These are phyloP conservation scores for Hirtodrosophila duncani DNA, from an alignment of 2,888 invertebrate species.

Conservation along the genomic window DNA sequence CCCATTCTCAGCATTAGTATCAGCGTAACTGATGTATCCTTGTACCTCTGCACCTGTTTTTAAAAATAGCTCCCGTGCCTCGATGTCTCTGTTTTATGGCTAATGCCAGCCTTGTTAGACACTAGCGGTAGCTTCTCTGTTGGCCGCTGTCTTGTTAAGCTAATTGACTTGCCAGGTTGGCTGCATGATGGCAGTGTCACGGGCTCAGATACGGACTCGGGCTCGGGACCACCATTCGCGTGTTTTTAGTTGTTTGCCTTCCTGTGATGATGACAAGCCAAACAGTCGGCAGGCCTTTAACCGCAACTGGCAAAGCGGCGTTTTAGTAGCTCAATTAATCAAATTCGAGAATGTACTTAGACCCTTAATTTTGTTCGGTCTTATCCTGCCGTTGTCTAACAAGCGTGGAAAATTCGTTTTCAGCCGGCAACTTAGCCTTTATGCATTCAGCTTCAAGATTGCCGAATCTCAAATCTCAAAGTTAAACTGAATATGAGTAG, in stretches of 20 bases:
- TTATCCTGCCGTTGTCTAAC: no score
- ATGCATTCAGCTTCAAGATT: no score
- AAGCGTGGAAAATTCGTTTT: no score
- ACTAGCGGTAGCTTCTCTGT: slow-evolving; percentile 44
- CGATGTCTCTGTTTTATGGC: not conserved
- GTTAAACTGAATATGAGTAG: no score
- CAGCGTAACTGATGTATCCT: slow-evolving; percentile 1
- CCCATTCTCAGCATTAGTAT: slow-evolving; percentile 13
- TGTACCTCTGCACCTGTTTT: not conserved
- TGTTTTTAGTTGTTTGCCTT: slow-evolving; percentile 50
- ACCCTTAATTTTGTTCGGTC: slow-evolving; percentile 38
- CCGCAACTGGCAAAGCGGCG: slow-evolving; percentile 37
- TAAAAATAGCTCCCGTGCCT: not conserved
- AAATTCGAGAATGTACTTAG: slow-evolving; percentile 18
- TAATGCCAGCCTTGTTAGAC: not conserved
- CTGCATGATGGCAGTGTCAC: slow-evolving; percentile 11
- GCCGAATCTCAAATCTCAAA: no score
- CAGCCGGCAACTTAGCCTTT: no score
- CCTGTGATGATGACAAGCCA: slow-evolving; percentile 41
- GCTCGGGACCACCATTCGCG: slow-evolving; percentile 60
- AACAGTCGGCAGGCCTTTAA: slow-evolving; percentile 12
- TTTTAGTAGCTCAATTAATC: slow-evolving; percentile 66
- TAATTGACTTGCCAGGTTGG: slow-evolving; percentile 68
- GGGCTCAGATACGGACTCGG: not conserved
- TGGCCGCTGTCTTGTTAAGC: slow-evolving; percentile 72